Evolutionary conservation across 2,797 vertebrate genomes (phyloP).

Genomic region (Furcifer pardalis): DNA sequence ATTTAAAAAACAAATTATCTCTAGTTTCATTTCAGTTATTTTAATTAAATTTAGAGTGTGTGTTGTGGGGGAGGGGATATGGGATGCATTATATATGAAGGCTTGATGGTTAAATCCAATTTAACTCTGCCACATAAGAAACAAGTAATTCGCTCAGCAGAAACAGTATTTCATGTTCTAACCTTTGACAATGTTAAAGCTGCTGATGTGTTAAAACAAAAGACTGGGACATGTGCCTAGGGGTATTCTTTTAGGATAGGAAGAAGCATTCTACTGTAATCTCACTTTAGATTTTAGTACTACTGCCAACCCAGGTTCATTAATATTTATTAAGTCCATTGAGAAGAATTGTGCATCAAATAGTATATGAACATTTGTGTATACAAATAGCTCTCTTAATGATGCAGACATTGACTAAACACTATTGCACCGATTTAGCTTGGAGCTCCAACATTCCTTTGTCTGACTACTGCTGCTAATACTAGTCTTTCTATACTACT

Average conservation of each 20-base stretch:
- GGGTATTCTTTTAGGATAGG: background rate
- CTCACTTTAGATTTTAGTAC: background rate
- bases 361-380: background rate
- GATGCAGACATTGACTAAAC: background rate
- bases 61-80: constrained; percentile 64
- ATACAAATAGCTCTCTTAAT: background rate
- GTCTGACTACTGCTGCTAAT: background rate
- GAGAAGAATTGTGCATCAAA: constrained; percentile 24
- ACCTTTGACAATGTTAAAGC: constrained; percentile 58
- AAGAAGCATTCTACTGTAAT: background rate
- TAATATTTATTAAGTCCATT: constrained; percentile 31
- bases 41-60: constrained; percentile 83
- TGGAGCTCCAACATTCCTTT: background rate
- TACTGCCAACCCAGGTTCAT: constrained; percentile 9
- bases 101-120: constrained; percentile 76
- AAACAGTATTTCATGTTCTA: constrained; percentile 60
- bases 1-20: constrained; percentile 86
- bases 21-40: constrained; percentile 85
- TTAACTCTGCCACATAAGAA: constrained; percentile 74
- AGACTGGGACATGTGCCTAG: constrained; percentile 10
- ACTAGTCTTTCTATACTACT: background rate
- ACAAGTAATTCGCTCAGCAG: constrained; percentile 66
- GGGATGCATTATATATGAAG: constrained; percentile 75
- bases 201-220: constrained; percentile 35
- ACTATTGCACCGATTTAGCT: background rate